Base-by-base conservation (phyloP, 2,888 invertebrate species). In the Latheticus oryzae region DNA sequence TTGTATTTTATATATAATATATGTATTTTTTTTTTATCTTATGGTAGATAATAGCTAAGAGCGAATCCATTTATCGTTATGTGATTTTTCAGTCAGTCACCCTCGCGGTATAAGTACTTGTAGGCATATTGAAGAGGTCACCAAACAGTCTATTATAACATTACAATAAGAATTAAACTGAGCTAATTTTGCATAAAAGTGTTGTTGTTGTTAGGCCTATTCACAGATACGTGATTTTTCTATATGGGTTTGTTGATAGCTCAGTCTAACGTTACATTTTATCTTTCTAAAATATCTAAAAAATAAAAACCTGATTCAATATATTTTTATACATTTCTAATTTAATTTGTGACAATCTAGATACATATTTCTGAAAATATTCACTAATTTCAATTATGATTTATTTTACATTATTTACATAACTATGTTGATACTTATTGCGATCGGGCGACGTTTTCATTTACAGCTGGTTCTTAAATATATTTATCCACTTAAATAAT, bases 401-500 rank as follows among this genome's bases (percentile, higher is more conserved):
- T 52, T 60, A 55, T 43, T 33, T 48, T 54, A 55, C 57, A 58
- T 19, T 58, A 58, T 63, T 35, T 62, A 60, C 48, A 59, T n/a
- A n/a, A n/a, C n/a, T n/a, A 45, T 66, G 57, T 64, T 72, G 73
- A 74, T 73, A 74, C 71, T 73, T 74, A 72, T 73, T 73, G 73
- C 73, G 71, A 72, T 65, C 65, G 69, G 71, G 73, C 71, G 70
- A 73, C 65, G 60, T 62, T 28, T 60, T 64, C 60, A 65, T 59
- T 62, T 59, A 57, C 47, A 56, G 55, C 62, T 64, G 64, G 61
- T 45, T 57, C 30, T 33, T 61, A 62, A 50, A 61, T n/a, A n/a
- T n/a, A n/a, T n/a, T n/a, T n/a, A n/a, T n/a, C n/a, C n/a, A n/a
- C n/a, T n/a, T n/a, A n/a, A n/a, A n/a, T n/a, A n/a, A n/a, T 47